Evolutionary conservation across 2,797 vertebrate genomes (phyloP), one percentile per base, ranked within the genome.

Genomic region (Enteromius argenteus): DNA sequence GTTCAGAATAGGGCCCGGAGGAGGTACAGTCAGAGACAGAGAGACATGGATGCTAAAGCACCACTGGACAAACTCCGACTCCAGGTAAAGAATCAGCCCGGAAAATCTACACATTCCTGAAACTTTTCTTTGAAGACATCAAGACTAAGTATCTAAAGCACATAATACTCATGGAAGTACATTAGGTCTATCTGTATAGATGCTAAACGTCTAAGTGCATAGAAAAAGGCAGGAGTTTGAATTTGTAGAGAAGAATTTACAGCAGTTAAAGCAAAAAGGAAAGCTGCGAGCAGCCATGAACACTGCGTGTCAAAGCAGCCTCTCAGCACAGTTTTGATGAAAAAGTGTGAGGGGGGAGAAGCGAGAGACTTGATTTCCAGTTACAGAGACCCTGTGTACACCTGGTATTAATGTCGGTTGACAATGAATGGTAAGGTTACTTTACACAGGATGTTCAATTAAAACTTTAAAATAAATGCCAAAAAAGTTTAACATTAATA

Each of bases 1-100:
- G 75, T 80, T 84, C 84, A 86, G 80, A 86, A 85, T 53, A 88
- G 85, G 77, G 84, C 80, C 83, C 49, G 51, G 71, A 68, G 56
- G 42, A 84, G 77, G 27, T 68, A 72, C 51, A 84, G 83, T 60
- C 66, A 71, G 64, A 83, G 23, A 69, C 67, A 73, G 14, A 35
- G 56, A 58, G 53, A 66, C 76, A 82, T 0, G 21, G 23, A 85
- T 19, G 56, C 76, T 44, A 79, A 15, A 79, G 80, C 21, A 30
- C 53, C 76, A 69, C n/a, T 77, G 73, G 79, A 85, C 72, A 73
- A 68, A 82, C 37, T 62, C 9, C 51, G 56, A 83, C 30, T 73
- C 32, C 14, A 86, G 30, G 71, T 62, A 64, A 84, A 73, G 14
- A 82, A 76, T 49, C 27, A 27, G 76, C 49, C 37, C 60, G 32